phyloP scores from a whole-genome alignment of 2,888 invertebrate genomes.

The Apamea epomidion region DNA sequence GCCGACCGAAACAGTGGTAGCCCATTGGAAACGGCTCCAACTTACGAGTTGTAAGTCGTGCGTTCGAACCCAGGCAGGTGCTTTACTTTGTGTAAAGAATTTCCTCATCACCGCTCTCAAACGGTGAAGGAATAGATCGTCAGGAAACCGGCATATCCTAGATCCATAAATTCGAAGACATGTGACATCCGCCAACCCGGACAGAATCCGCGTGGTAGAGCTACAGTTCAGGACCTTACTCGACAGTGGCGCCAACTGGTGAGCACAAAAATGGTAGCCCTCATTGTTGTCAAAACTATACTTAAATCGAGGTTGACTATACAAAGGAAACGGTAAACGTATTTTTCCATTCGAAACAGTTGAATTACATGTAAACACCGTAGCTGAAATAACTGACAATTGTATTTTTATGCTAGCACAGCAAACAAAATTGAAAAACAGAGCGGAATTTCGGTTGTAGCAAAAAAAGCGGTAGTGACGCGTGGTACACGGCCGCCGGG shows the following conservation, averaged over 20 bases:
- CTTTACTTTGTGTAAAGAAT: neutral
- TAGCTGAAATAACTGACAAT: slow-evolving; percentile 14
- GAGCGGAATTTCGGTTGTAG: neutral
- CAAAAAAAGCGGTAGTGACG: slow-evolving; percentile 19
- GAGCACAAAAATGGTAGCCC: too few relatives aligned
- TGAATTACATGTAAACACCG: neutral
- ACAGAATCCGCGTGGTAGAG: neutral
- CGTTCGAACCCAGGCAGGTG: too few relatives aligned
- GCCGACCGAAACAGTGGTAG: neutral
- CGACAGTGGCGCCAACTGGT: too few relatives aligned
- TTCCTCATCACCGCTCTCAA: neutral
- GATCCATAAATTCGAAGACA: neutral
- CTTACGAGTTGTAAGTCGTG: too few relatives aligned
- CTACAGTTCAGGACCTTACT: too few relatives aligned
- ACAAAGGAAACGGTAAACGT: neutral
- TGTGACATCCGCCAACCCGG: neutral
- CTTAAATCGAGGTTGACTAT: neutral
- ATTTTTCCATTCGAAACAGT: neutral
- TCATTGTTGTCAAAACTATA: neutral
- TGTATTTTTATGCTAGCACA: neutral
- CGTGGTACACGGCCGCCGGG: neutral
- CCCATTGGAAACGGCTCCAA: too few relatives aligned
- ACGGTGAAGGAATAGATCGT: neutral
- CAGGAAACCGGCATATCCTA: neutral
- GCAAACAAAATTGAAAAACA: slow-evolving; percentile 31